Conservation (phyloP, 2,113 vertebrate species). For the Oreochromis spilurus region DNA sequence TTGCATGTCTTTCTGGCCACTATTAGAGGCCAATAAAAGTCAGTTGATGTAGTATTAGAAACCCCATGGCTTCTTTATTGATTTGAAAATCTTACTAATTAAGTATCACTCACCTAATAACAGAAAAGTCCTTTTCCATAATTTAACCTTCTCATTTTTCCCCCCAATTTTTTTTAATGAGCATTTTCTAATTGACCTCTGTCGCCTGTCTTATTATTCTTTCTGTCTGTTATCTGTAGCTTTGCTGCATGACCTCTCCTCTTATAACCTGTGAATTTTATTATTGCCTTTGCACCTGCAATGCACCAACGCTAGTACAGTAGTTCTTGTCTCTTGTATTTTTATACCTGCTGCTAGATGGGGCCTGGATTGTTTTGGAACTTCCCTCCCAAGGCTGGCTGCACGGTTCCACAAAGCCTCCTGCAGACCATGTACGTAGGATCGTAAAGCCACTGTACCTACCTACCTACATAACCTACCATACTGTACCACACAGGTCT, state of each 20-base stretch:
- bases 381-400: constrained; percentile 71
- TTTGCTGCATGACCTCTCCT: constrained; percentile 25
- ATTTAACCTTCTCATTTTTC: constrained; percentile 18
- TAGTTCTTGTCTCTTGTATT: constrained; percentile 58
- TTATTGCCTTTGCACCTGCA: constrained; percentile 36
- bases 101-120: not conserved
- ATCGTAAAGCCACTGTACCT: constrained; percentile 25
- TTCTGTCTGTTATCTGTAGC: not conserved
- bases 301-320: constrained; percentile 45
- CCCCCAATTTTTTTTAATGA: not conserved
- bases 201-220: not conserved
- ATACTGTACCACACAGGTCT: not conserved
- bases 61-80: not conserved
- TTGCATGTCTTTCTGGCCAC: not conserved
- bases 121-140: not conserved
- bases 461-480: constrained; percentile 17
- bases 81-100: not conserved
- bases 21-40: not conserved
- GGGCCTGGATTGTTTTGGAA: constrained; percentile 74
- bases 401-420: constrained; percentile 71
- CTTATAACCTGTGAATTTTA: not conserved
- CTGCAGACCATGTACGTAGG: constrained; percentile 76
- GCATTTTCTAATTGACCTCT: not conserved
- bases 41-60: not conserved
- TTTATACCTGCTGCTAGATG: constrained; percentile 68